Base-by-base conservation (phyloP, 2,797 vertebrate genomes). In the Leuciscus waleckii region DNA sequence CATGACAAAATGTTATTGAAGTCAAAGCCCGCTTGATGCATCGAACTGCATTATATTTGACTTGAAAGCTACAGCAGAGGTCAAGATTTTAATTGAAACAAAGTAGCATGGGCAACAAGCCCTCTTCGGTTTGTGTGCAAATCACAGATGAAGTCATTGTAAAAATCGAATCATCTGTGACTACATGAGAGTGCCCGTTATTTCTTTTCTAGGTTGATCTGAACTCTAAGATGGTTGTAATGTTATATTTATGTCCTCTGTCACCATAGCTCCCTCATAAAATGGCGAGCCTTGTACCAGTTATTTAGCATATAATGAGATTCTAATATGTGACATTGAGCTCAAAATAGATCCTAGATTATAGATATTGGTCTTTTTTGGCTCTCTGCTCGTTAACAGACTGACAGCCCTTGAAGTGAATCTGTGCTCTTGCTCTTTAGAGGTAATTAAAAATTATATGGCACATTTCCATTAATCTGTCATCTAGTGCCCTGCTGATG, bases 371-470 rank as follows among this genome's bases (percentile, higher is more conserved):
- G 75, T 80, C 71, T 79, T 71, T 76, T 82, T 79, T 61, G 26
- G 67, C 51, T 79, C 67, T 85, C 32, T 69, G 82, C 88, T 87
- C 85, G 88, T 89, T 63, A 91, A 93, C 87, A 87, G 89, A 90
- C 65, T 75, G 86, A 85, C 61, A 90, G 89, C 91, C 90, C 85
- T 90, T 92, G 89, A 93, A 85, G 92, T 91, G 85, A 82, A 82
- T 89, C 88, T 51, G 79, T 85, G 82, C 89, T 87, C 79, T 74
- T 85, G 21, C 77, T 75, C 88, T 89, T 84, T 77, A 85, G 91
- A 93, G 91, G 93, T 95, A 95, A 95, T 95, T 95, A 93, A 92
- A 93, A 94, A 93, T 94, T 85, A 93, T 93, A 91, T 86, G 90
- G 89, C 91, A 91, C 92, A 90, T 93, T 94, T 90, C 88, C 91